Conservation (phyloP, 2,888 invertebrate genomes). For the Bugula neritina region DNA sequence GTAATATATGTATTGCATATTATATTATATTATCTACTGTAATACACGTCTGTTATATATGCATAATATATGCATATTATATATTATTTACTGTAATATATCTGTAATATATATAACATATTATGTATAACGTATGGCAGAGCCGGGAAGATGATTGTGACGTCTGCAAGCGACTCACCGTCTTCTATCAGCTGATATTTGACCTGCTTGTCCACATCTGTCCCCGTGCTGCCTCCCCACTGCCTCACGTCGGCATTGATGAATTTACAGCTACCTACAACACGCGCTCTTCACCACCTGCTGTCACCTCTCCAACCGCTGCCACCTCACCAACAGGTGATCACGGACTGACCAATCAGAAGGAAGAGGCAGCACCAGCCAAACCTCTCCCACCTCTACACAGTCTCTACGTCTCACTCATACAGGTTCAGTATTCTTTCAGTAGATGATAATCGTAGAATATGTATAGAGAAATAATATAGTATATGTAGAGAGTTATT, state of each 20-base stretch:
- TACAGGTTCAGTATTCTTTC: no score
- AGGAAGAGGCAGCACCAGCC: slow-evolving; percentile 46
- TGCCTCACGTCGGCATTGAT: background rate
- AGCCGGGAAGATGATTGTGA: slow-evolving; percentile 17
- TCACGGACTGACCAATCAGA: background rate
- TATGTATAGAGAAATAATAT: no score
- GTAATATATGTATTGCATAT: no score
- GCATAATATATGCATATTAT: no score
- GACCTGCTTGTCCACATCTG: slow-evolving; percentile 24
- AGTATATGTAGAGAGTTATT: no score
- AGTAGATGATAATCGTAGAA: no score
- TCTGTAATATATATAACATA: no score
- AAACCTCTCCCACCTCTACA: slow-evolving; percentile 37
- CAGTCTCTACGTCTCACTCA: background rate
- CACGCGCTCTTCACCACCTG: background rate
- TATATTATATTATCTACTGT: no score
- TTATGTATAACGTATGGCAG: no score
- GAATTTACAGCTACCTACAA: background rate
- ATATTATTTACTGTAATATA: no score
- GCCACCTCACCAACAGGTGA: slow-evolving; percentile 23
- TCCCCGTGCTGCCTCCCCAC: background rate
- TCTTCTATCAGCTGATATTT: slow-evolving; percentile 78
- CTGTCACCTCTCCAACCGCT: slow-evolving; percentile 22
- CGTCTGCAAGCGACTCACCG: slow-evolving; percentile 57
- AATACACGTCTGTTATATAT: no score